Percentiles rank a stretch among this genome's conserved stretches.
These are phyloP conservation scores for Tor tambroides DNA, from an alignment of 2,113 vertebrate species.

Conservation along the genomic window DNA sequence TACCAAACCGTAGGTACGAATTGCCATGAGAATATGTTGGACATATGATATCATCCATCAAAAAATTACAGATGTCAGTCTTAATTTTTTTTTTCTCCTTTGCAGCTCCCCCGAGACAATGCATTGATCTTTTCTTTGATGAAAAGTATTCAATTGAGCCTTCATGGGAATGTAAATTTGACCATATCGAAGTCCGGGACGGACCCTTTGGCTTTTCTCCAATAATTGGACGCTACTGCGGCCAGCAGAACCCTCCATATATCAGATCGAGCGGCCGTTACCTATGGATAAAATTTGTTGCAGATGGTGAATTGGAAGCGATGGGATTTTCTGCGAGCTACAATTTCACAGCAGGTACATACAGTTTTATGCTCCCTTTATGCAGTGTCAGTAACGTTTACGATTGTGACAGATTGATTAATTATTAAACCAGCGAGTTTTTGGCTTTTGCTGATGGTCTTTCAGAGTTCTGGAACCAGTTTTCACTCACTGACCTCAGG, in stretches of 20 bases:
- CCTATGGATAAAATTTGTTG: slow-evolving; percentile 99
- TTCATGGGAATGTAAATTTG: slow-evolving; percentile 82
- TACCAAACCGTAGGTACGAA: neutral
- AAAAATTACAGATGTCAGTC: slow-evolving; percentile 2
- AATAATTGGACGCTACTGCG: slow-evolving; percentile 96
- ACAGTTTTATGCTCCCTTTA: slow-evolving; percentile 33
- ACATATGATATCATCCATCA: slow-evolving; percentile 11
- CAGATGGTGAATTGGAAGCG: slow-evolving; percentile 96
- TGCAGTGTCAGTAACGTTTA: slow-evolving; percentile 38
- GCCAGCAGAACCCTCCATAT: slow-evolving; percentile 92
- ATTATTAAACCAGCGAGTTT: slow-evolving; percentile 24
- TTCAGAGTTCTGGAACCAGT: neutral
- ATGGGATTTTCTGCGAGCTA: slow-evolving; percentile 96
- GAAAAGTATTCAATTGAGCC: slow-evolving; percentile 98
- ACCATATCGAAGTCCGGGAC: slow-evolving; percentile 98
- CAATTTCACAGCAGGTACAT: slow-evolving; percentile 95
- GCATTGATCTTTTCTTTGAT: slow-evolving; percentile 97
- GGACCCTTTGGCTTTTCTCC: slow-evolving; percentile 99
- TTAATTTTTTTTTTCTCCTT: slow-evolving; percentile 58
- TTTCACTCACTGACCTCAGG: slow-evolving; percentile 10
- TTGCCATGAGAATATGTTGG: neutral
- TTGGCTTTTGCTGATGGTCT: neutral
- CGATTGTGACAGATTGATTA: slow-evolving; percentile 36
- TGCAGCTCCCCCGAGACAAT: slow-evolving; percentile 94
- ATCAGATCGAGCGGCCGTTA: slow-evolving; percentile 98